Evolutionary conservation across 2,888 invertebrate species (phyloP).

Genomic region (Scelioninae gen. 1): DNA sequence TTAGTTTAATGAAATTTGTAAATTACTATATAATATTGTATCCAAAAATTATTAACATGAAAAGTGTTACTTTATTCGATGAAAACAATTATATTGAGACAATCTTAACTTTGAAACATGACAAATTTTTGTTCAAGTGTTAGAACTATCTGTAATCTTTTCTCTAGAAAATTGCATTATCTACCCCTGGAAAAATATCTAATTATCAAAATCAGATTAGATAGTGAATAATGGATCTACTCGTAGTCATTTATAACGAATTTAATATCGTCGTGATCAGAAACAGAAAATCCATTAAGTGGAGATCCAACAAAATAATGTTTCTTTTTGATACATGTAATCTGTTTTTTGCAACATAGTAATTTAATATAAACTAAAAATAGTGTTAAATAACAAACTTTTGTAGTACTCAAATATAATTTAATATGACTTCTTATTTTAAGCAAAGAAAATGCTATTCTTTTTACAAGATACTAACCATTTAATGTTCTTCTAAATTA

Average conservation of each 20-base stretch:
- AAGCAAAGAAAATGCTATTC: too few species aligned
- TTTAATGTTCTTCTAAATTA: too few species aligned
- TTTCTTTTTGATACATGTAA: not conserved
- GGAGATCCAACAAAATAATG: slow-evolving; percentile 2
- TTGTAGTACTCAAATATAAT: too few species aligned
- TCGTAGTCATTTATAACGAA: slow-evolving; percentile 36
- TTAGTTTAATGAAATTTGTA: not conserved
- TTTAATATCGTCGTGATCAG: slow-evolving; percentile 21
- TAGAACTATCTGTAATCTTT: slow-evolving; percentile 3
- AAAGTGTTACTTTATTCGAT: too few species aligned
- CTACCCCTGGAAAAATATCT: slow-evolving; percentile 35
- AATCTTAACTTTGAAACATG: not conserved
- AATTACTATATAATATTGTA: too few species aligned
- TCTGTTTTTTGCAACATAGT: too few species aligned
- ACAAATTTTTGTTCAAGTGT: not conserved
- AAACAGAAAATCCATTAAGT: slow-evolving; percentile 17
- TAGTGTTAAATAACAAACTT: too few species aligned
- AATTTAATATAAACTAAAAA: too few species aligned
- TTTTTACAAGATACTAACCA: too few species aligned
- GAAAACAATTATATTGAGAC: not conserved
- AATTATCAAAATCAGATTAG: slow-evolving; percentile 42
- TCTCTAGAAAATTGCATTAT: slow-evolving; percentile 8
- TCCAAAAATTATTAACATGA: too few species aligned
- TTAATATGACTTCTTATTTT: too few species aligned
- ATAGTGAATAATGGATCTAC: slow-evolving; percentile 41